phyloP scores from a whole-genome alignment of 2,113 vertebrate genomes.

The Petroica traversi region DNA sequence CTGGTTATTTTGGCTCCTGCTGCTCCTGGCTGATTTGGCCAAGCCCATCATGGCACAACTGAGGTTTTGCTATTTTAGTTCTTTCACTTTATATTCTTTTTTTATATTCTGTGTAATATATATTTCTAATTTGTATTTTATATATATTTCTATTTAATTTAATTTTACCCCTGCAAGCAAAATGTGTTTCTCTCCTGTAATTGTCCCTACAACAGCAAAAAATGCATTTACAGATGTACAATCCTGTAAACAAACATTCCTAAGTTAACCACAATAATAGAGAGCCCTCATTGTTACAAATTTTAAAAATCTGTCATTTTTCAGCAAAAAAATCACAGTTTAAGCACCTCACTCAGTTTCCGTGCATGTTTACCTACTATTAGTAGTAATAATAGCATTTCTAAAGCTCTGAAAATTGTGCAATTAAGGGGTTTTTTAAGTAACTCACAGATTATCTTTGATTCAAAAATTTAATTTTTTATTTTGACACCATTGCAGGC shows the following conservation, averaged over 20 bases:
- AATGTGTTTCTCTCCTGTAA: background rate
- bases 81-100: background rate
- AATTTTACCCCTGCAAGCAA: background rate
- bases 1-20: background rate
- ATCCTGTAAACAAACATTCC: background rate
- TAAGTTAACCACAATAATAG: background rate
- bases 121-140: no score
- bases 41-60: background rate
- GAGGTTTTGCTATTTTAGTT: background rate
- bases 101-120: no score
- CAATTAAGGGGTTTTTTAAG: background rate
- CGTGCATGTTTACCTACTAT: background rate
- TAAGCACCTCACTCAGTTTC: background rate
- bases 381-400: background rate
- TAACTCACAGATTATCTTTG: fast-evolving
- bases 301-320: background rate
- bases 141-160: no score
- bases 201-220: background rate
- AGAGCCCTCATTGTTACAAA: background rate
- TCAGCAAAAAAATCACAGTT: background rate
- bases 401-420: background rate
- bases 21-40: background rate
- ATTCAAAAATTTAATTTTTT: background rate
- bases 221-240: fast-evolving
- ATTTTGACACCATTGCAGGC: background rate